Evolutionary conservation across 2,797 vertebrate species (phyloP), one percentile per base, ranked within the genome.

Genomic region (Diglossa cyanea): DNA sequence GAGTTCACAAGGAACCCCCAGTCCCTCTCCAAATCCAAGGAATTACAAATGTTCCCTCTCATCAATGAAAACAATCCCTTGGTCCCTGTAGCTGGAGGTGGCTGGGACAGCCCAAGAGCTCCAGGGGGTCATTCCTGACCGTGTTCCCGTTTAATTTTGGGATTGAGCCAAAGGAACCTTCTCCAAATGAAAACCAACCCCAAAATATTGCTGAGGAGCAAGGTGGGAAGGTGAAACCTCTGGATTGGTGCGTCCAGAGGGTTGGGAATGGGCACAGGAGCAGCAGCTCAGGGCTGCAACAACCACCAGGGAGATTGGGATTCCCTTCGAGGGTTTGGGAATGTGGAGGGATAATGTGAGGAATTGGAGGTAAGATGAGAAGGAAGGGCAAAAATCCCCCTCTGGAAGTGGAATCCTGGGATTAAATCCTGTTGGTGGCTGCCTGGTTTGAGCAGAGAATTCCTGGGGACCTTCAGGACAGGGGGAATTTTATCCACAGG

Each of bases 251-350:
- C 10, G n/a, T 31, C 75, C 91, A 67, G 57, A 24, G 33, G 63
- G 73, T 1, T 10, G 72, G 79, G 53, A 55, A 50, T 0, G n/a
- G 62, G 35, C 11, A 12, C 2, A 2, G 63, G 31, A 72, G 39
- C 84, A 47, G 81, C 70, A 17, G 21, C 8, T 9, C 44, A 25
- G 35, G 61, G 72, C 70, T 13, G 9, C 9, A 24, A 44, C 39
- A 19, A 2, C 42, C 35, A 11, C 39, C 45, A 19, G 13, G 35
- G 39, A 68, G 66, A 23, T 17, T 4, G 4, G 11, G 31, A 65
- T 60, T 90, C 90, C 95, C 92, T 66, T 51, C 20, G 13, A 8
- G 24, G 25, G 21, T 23, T n/a, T 21, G 84, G 65, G 82, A 81
- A 87, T 6, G 17, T 0, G 1, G 55, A 75, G 77, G 91, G 85